A percentile compares a stretch with the other conserved stretches of the same genome.
Evolutionary conservation across 2,797 vertebrate species (phyloP).

Genomic region (Halcyon badia): DNA sequence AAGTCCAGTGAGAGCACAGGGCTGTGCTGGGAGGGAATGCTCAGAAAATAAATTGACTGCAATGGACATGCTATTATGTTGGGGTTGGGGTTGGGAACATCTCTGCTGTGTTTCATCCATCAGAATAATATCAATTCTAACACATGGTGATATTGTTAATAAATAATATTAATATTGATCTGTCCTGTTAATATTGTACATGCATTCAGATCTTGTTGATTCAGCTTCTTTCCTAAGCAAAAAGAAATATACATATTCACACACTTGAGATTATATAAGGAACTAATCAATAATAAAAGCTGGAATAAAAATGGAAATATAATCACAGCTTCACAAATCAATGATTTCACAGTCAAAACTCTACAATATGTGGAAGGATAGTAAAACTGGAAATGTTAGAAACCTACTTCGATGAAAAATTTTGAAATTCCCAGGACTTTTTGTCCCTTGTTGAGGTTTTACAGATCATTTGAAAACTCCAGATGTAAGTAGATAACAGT

Average conservation of each 20-base stretch:
- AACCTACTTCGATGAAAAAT: background rate
- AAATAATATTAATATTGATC: background rate
- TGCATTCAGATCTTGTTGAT: background rate
- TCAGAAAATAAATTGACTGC: background rate
- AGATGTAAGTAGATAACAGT: constrained; percentile 8
- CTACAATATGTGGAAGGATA: background rate
- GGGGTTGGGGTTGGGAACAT: background rate
- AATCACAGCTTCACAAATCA: background rate
- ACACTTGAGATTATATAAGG: background rate
- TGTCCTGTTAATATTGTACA: background rate
- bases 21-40: background rate
- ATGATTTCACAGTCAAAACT: background rate
- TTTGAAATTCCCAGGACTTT: background rate
- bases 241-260: background rate
- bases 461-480: constrained; percentile 35
- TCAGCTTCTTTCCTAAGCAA: background rate
- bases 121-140: background rate
- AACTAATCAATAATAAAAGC: constrained; percentile 11
- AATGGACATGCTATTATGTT: background rate
- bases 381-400: background rate
- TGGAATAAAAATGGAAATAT: background rate
- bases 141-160: background rate
- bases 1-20: background rate
- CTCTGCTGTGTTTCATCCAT: background rate
- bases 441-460: constrained; percentile 31